Evolutionary conservation across 2,888 invertebrate species (phyloP).

Genomic region (Mamestra brassicae): DNA sequence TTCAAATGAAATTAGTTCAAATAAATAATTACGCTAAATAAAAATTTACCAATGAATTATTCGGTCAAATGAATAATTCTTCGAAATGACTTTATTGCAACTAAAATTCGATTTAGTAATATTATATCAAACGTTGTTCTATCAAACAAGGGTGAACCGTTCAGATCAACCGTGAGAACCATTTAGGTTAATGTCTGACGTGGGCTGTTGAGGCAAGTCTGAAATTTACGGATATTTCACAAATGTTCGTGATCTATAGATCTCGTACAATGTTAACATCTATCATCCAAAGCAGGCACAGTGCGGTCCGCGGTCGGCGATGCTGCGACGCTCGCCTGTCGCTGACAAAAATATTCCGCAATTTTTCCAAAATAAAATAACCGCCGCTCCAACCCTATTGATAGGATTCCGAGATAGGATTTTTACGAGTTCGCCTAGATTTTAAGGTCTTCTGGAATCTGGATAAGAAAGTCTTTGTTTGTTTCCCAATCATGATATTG

Average conservation of each 20-base stretch:
- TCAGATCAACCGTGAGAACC: too few relatives aligned
- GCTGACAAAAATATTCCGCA: conserved; percentile 59
- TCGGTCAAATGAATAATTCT: too few relatives aligned
- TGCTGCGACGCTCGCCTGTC: conserved; percentile 40
- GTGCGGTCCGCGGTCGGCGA: conserved; percentile 24
- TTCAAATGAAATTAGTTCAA: too few relatives aligned
- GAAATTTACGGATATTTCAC: neutral
- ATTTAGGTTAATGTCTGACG: too few relatives aligned
- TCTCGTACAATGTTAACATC: conserved; percentile 36
- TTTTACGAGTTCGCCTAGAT: conserved; percentile 57
- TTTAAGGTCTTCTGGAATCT: conserved; percentile 46
- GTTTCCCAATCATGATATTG: conserved; percentile 31
- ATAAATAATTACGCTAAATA: too few relatives aligned
- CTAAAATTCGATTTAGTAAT: too few relatives aligned
- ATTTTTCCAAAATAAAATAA: conserved; percentile 52
- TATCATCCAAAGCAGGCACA: conserved; percentile 32
- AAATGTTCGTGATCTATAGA: conserved; percentile 14
- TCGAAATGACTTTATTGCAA: too few relatives aligned
- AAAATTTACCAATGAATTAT: too few relatives aligned
- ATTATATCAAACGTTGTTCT: too few relatives aligned
- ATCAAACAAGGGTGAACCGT: too few relatives aligned
- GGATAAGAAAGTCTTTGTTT: conserved; percentile 35
- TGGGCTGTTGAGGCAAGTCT: neutral
- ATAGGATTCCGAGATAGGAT: conserved; percentile 45
- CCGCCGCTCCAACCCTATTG: conserved; percentile 36